Base-by-base conservation (phyloP, 2,888 invertebrate genomes). In the Ochropleura plecta region DNA sequence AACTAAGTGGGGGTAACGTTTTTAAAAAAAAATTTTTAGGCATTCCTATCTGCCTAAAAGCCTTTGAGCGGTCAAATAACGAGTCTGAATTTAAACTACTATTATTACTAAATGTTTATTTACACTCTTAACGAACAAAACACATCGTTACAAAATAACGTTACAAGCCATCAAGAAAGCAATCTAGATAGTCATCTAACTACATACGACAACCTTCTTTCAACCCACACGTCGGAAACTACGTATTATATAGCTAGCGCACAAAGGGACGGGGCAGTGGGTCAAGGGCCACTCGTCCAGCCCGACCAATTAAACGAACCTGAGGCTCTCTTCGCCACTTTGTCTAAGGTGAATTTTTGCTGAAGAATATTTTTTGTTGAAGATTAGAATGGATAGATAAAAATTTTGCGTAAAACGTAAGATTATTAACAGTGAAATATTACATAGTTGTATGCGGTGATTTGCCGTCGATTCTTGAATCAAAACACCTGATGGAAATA, bases 231-330 rank as follows among this genome's bases (percentile, higher is more conserved):
- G 18, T 69, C 42, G 68, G 6, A n/a, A 20, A 57, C 81, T 46
- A 20, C 9, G 55, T 78, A 73, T 3, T 66, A 73, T 55, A 70
- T 55, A 74, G 59, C 62, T 63, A 72, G n/a, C 44, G 9, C 42
- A 85, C 86, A 87, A 87, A 85, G 76, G 70, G 18, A n/a, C 51
- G 42, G 70, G 71, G 42, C 64, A 79, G 73, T 80, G 20, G 81
- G 86, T 87, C 86, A 83, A 87, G 86, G 30, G 42, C n/a, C 44
- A 49, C 84, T 79, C 63, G 46, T n/a, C 14, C 9, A 9, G 59
- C 49, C 10, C 66, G 64, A 80, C 84, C 86, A 86, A 87, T 86
- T 86, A 86, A 74, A 81, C 63, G 60, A 70, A 75, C 70, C 79
- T 30, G 30, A 40, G 78, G 76, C 78, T 76, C 49, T 78, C 79